Base-by-base conservation (phyloP, 2,888 invertebrate species). In the Tenthredo notha region DNA sequence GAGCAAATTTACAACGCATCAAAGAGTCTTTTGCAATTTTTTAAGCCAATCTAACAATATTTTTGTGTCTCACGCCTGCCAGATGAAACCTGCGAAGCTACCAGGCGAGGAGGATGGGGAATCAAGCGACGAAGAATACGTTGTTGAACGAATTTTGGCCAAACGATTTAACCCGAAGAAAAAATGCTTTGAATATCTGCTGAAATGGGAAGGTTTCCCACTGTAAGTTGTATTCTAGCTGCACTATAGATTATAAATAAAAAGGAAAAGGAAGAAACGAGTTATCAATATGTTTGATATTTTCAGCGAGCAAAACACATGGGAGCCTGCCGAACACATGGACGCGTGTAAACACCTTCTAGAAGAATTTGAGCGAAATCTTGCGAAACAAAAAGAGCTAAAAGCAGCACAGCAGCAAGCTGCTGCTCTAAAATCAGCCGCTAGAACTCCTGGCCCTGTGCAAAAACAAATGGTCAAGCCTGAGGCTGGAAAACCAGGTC, bases 161-260 rank as follows among this genome's bases (percentile, higher is more conserved):
- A 97, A 97, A 93, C 95, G 98, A 70, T 97, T 96, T 92, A 98
- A 97, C 94, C 96, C 97, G 9, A 94, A 94, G 88, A 95, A 95
- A 87, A 96, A 96, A 92, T 96, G 96, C 90, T 96, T 96, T 88
- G 98, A 98, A 93, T 98, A 97, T 93, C 94, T 97, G 90, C 95
- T 98, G 80, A 98, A 98, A 93, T 98, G 98, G 98, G 97, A 97
- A 91, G 96, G 97, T 77, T 96, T 96, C 89, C 95, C 96, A 37
- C 96, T 96, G 96, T 96, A 89, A 95, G 96, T 95, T 80, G 5
- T 89, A 84, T 86, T 85, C 67, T 84, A 43, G 84, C 75, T 67
- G 72, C 21, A 58, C 9, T 61, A 9, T 61, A 12, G 61, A 61
- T 61, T 25, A 21, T 21, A 12, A 61, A 10, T 25, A 0, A 9